Conservation (phyloP, 2,113 vertebrate genomes). For the Gnathochromis pfefferi region DNA sequence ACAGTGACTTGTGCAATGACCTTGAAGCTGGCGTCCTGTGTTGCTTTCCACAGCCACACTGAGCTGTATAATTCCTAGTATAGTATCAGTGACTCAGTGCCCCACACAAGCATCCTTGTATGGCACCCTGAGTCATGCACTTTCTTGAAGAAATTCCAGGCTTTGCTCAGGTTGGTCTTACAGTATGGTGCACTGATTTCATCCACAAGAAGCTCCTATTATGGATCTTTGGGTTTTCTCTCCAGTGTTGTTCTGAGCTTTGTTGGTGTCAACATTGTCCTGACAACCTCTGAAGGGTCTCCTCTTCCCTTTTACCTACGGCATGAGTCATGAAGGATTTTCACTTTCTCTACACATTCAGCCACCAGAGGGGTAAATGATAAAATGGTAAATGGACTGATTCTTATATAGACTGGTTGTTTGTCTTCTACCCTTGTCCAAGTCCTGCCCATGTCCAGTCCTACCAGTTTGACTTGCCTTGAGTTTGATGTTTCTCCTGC, state of each 20-base stretch:
- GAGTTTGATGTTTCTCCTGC: not conserved
- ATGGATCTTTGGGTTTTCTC: not conserved
- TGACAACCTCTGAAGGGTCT: not conserved
- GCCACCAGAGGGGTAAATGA: not conserved
- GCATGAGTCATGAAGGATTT: not conserved
- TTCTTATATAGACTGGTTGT: not conserved
- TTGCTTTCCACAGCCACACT: not conserved
- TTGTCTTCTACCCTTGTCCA: not conserved
- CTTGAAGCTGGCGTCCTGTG: not conserved
- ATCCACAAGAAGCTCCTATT: not conserved
- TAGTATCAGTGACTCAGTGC: not conserved
- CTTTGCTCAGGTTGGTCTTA: not conserved
- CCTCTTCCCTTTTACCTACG: not conserved
- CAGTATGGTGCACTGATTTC: not conserved
- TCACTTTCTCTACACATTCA: not conserved
- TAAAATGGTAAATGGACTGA: not conserved
- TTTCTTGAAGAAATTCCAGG: not conserved
- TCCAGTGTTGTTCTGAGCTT: not conserved
- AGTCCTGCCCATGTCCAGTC: not conserved
- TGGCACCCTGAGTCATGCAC: not conserved
- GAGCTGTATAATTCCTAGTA: not conserved
- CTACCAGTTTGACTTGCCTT: not conserved
- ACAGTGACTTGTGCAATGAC: not conserved
- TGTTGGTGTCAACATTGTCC: not conserved
- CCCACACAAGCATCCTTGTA: not conserved